Evolutionary conservation across 2,888 invertebrate species (phyloP).

Genomic region (Archaeoteleia sp.): DNA sequence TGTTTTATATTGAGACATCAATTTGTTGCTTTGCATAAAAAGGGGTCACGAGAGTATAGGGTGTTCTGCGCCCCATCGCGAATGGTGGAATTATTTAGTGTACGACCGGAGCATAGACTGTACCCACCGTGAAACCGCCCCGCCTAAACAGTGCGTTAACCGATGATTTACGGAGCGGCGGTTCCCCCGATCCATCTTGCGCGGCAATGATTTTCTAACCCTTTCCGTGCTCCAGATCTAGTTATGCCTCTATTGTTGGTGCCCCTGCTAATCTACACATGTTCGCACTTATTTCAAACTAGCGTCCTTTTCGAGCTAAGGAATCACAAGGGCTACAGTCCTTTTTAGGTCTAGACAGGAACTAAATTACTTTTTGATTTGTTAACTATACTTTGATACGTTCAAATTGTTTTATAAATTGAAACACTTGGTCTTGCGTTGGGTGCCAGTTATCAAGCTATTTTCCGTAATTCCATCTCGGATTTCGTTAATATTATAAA

Average conservation of each 20-base stretch:
- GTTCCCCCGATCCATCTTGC: constrained; percentile 29
- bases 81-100: constrained; percentile 74
- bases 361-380: constrained; percentile 43
- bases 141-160: constrained; percentile 74
- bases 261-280: constrained; percentile 61
- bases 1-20: constrained; percentile 49
- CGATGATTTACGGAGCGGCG: constrained; percentile 72
- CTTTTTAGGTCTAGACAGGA: constrained; percentile 43
- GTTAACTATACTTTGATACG: too few species aligned
- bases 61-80: constrained; percentile 60
- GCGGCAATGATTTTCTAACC: constrained; percentile 53
- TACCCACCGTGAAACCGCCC: constrained; percentile 75
- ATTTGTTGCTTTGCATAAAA: constrained; percentile 51
- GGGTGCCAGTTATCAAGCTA: too few species aligned
- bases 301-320: constrained; percentile 43
- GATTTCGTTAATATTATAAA: too few species aligned
- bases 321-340: too few species aligned
- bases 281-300: constrained; percentile 62
- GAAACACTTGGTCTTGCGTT: too few species aligned
- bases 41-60: constrained; percentile 37
- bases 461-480: too few species aligned
- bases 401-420: too few species aligned
- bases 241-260: constrained; percentile 64
- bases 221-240: constrained; percentile 66
- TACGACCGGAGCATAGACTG: constrained; percentile 64